A percentile compares a stretch with the other conserved stretches of the same genome.
phyloP scores from a whole-genome alignment of 2,113 vertebrate genomes.

The Theristicus caerulescens region DNA sequence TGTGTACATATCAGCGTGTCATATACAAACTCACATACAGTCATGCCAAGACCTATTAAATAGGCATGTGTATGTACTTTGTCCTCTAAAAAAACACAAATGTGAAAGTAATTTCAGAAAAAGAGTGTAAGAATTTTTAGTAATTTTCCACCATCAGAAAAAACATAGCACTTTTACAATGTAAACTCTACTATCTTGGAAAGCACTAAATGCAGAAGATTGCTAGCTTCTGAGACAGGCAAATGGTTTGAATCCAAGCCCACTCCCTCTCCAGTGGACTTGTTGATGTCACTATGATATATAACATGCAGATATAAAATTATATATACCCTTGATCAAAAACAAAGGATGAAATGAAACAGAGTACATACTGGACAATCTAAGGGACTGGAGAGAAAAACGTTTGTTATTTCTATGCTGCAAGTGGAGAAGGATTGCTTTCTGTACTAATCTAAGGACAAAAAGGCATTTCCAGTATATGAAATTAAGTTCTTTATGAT shows the following conservation, averaged over 20 bases:
- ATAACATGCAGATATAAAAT: neutral
- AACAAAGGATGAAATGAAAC: neutral
- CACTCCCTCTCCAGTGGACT: neutral
- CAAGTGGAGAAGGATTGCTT: neutral
- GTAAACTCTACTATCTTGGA: neutral
- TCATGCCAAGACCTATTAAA: neutral
- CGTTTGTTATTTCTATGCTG: neutral
- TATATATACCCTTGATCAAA: neutral
- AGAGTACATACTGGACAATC: neutral
- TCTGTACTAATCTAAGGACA: neutral
- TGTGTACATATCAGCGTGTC: neutral
- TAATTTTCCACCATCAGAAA: neutral
- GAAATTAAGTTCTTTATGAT: slow-evolving; percentile 11
- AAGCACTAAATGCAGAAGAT: neutral
- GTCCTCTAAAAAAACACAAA: neutral
- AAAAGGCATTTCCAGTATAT: neutral
- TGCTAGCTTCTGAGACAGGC: neutral
- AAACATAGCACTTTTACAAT: neutral
- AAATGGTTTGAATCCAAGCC: neutral
- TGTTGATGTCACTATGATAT: neutral
- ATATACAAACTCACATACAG: neutral
- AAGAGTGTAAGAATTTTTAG: neutral
- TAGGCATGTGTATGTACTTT: neutral
- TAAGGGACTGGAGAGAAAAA: neutral
- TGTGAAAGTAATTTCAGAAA: neutral